A percentile compares a stretch with the other conserved stretches of the same genome.
phyloP scores from a whole-genome alignment of 2,888 invertebrate genomes.

The Sarcophaga subvicina region DNA sequence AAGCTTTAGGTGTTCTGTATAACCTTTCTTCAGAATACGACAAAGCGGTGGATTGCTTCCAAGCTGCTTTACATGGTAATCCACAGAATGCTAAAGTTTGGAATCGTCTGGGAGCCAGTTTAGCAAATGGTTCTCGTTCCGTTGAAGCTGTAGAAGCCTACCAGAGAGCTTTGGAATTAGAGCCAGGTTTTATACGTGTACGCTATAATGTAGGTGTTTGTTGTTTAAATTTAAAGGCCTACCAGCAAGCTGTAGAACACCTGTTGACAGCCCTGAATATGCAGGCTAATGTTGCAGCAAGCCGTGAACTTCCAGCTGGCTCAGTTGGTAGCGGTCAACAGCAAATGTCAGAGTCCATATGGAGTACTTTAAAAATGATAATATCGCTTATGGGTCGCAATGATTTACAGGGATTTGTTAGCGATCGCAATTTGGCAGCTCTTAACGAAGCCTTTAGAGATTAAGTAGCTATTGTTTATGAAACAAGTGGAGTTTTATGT shows the following conservation, averaged over 20 bases:
- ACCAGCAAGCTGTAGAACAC: conserved; percentile 97
- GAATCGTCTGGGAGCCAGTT: conserved; percentile 98
- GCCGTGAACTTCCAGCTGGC: conserved; percentile 84
- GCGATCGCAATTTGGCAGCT: conserved; percentile 84
- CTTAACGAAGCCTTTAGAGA: conserved; percentile 84
- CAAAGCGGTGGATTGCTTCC: conserved; percentile 98
- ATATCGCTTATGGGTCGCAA: conserved; percentile 90
- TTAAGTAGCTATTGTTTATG: conserved; percentile 52
- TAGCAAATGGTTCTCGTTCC: conserved; percentile 96
- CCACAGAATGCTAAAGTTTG: conserved; percentile 93
- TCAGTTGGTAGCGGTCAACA: conserved; percentile 78
- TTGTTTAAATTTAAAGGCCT: conserved; percentile 97
- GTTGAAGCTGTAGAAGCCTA: conserved; percentile 99
- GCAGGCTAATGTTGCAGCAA: conserved; percentile 86
- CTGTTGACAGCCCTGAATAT: conserved; percentile 95
- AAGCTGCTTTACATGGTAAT: conserved; percentile 91
- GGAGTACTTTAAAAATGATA: conserved; percentile 96
- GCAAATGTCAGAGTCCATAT: conserved; percentile 95
- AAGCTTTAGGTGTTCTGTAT: conserved; percentile 96
- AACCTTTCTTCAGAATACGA: conserved; percentile 97
- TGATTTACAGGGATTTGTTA: conserved; percentile 85
- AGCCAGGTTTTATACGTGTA: conserved; percentile 98
- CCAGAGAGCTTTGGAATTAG: conserved; percentile 92
- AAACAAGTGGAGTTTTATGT: background rate
- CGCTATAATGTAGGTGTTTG: conserved; percentile 99